These are phyloP conservation scores for Eupeodes luniger DNA, from an alignment of 2,888 invertebrate genomes.

Conservation along the genomic window DNA sequence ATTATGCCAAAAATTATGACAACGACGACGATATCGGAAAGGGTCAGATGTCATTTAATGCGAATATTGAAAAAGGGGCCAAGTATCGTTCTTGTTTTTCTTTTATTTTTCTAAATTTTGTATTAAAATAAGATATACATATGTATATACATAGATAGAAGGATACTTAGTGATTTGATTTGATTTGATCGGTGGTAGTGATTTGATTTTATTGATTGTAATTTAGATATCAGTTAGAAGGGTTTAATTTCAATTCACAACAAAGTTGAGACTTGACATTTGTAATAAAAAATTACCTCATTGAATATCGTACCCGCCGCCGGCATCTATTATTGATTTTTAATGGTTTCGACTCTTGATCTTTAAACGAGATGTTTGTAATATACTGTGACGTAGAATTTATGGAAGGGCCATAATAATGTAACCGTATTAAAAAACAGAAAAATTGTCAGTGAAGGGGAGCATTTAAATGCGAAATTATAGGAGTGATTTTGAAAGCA, in stretches of 20 bases:
- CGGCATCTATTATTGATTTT: background rate
- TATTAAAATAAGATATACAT: background rate
- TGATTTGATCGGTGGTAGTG: conserved; percentile 55
- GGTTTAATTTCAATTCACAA: conserved; percentile 11
- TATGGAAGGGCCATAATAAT: background rate
- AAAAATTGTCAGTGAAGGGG: too few species aligned
- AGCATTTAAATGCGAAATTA: too few species aligned
- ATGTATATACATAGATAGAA: background rate
- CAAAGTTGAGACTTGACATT: background rate
- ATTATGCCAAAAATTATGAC: conserved; percentile 70
- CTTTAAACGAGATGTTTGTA: background rate
- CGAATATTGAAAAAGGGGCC: conserved; percentile 46
- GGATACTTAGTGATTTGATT: conserved; percentile 56
- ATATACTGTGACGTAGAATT: background rate
- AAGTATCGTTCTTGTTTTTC: conserved; percentile 21
- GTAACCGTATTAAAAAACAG: too few species aligned
- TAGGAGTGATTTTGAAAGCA: too few species aligned
- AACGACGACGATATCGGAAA: conserved; percentile 38
- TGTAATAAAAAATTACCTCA: background rate
- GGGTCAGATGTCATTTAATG: conserved; percentile 69
- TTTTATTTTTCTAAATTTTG: conserved; percentile 5
- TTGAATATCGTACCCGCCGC: background rate
- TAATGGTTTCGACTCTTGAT: conserved; percentile 3
- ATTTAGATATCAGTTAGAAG: conserved; percentile 37
- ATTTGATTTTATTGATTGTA: conserved; percentile 59